Evolutionary conservation across 2,113 vertebrate species (phyloP).

Genomic region (Murina feae): DNA sequence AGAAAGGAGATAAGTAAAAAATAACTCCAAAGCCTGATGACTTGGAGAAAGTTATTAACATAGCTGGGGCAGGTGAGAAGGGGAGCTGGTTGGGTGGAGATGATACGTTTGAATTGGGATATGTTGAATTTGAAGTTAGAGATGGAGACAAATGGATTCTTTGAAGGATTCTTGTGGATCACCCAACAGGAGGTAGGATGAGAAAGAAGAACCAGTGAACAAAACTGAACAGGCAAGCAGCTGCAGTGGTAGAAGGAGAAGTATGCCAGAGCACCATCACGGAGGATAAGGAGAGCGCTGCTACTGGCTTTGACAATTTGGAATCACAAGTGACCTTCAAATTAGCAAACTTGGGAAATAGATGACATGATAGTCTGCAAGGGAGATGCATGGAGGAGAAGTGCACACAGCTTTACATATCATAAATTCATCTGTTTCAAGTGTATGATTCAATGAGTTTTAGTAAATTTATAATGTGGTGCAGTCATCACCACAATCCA

Average conservation of each 20-base stretch:
- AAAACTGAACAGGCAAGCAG: background rate
- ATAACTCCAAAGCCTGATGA: background rate
- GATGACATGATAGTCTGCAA: background rate
- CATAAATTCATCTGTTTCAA: background rate
- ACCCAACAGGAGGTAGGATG: background rate
- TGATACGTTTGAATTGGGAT: background rate
- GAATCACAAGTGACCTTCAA: background rate
- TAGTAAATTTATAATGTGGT: background rate
- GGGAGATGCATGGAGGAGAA: background rate
- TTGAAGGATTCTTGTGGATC: background rate
- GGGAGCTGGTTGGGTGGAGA: background rate
- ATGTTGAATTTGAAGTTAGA: background rate
- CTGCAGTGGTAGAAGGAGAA: background rate
- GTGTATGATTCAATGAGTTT: background rate
- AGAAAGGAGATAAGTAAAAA: background rate
- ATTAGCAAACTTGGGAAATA: constrained; percentile 16
- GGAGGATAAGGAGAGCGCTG: background rate
- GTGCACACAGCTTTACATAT: background rate
- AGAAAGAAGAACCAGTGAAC: background rate
- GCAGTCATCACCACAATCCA: background rate
- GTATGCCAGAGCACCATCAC: background rate
- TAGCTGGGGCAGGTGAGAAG: background rate
- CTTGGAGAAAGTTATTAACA: background rate
- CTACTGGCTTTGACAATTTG: constrained; percentile 12
- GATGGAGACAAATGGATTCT: background rate